Evolutionary conservation across 2,113 vertebrate species (phyloP).

Genomic region (Clarias magur): DNA sequence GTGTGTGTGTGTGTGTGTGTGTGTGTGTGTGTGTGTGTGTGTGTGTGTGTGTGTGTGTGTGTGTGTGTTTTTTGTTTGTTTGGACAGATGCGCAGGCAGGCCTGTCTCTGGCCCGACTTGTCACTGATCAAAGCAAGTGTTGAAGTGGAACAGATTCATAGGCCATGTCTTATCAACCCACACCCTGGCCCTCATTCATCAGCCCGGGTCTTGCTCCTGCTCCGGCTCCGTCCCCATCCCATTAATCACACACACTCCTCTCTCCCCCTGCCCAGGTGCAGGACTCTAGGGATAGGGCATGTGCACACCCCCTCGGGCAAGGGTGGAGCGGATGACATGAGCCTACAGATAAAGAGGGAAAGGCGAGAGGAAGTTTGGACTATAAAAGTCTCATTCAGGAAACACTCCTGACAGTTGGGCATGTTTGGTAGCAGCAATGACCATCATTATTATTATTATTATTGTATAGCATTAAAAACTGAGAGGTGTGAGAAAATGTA

Average conservation of each 20-base stretch:
- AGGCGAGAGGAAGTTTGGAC: conserved; percentile 21
- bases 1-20: background rate
- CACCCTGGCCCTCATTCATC: conserved; percentile 85
- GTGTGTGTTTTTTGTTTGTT: conserved; percentile 78
- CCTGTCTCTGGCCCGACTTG: conserved; percentile 88
- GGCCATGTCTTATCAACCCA: conserved; percentile 92
- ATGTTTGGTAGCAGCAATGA: background rate
- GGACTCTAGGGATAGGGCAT: conserved; percentile 79
- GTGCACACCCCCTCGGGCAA: conserved; percentile 61
- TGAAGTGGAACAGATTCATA: conserved; percentile 97
- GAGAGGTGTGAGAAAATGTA: background rate
- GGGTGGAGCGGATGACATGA: conserved; percentile 39
- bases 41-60: conserved; percentile 22
- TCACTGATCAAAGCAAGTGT: conserved; percentile 90
- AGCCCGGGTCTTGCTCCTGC: conserved; percentile 81
- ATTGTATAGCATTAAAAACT: conserved; percentile 8
- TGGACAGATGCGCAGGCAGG: conserved; percentile 85
- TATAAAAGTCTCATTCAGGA: conserved; percentile 24
- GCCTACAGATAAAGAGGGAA: conserved; percentile 28
- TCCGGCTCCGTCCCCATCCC: conserved; percentile 85
- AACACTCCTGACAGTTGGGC: background rate
- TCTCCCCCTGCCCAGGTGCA: conserved; percentile 84
- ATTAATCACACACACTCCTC: conserved; percentile 84
- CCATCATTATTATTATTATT: too few species aligned
- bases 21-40: background rate